Conservation (phyloP, 2,888 invertebrate species). For the Camptogramma bilineatum region DNA sequence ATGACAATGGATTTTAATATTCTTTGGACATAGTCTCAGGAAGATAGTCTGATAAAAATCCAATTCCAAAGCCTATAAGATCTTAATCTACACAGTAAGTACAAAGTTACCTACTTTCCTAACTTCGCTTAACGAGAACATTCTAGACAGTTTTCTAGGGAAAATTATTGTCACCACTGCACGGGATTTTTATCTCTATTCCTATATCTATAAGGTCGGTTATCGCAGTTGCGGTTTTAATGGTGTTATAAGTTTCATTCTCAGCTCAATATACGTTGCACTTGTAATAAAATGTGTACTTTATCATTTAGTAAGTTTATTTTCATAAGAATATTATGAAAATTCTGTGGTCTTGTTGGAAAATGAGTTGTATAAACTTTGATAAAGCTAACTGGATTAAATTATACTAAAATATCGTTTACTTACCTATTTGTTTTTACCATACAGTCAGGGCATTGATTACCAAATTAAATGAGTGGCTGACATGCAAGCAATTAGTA, state of each 20-base stretch:
- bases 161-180: slow-evolving; percentile 11
- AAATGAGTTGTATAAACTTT: neutral
- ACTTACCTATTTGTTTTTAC: too few species aligned
- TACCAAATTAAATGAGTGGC: too few species aligned
- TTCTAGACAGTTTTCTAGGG: slow-evolving; percentile 23
- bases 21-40: neutral
- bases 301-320: slow-evolving; percentile 24
- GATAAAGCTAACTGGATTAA: too few species aligned
- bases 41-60: neutral
- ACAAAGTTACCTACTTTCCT: slow-evolving; percentile 24
- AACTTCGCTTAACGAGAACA: slow-evolving; percentile 25
- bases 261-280: slow-evolving; percentile 50
- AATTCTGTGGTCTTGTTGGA: neutral
- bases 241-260: slow-evolving; percentile 52
- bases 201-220: slow-evolving; percentile 4
- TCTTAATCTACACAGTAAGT: slow-evolving; percentile 15
- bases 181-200: slow-evolving; percentile 6
- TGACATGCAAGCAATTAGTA: too few species aligned
- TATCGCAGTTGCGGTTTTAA: slow-evolving; percentile 32
- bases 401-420: too few species aligned
- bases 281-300: slow-evolving; percentile 33
- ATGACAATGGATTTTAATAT: too few species aligned
- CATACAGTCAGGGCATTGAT: too few species aligned
- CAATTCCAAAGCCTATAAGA: slow-evolving; percentile 9
- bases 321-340: slow-evolving; percentile 20